A percentile compares a stretch with the other conserved stretches of the same genome.
Conservation (phyloP, 2,113 vertebrate genomes). For the Erythrocercus mccallii region DNA sequence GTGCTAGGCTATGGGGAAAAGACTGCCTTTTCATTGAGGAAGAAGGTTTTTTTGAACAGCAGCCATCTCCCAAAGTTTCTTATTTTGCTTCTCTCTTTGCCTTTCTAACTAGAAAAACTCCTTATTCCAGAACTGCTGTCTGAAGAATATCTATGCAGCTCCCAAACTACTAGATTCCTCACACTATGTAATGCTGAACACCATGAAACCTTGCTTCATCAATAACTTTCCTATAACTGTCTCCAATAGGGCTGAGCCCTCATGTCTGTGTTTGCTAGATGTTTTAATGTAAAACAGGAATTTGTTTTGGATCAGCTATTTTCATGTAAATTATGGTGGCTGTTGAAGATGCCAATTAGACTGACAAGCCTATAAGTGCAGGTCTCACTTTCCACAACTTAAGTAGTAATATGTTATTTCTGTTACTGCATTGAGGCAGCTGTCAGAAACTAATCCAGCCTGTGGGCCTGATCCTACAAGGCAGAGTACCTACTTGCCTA, state of each 20-base stretch:
- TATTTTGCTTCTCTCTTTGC: neutral
- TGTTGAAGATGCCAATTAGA: neutral
- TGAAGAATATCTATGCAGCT: neutral
- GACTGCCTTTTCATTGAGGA: neutral
- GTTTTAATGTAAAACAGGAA: neutral
- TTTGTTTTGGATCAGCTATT: neutral
- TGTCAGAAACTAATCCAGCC: neutral
- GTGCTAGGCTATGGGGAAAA: neutral
- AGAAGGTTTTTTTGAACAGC: neutral
- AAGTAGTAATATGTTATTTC: neutral
- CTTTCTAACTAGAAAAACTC: neutral
- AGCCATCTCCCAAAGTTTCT: neutral
- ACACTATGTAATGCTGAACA: rapidly evolving
- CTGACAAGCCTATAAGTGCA: neutral
- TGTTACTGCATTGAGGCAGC: neutral
- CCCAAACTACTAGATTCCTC: neutral
- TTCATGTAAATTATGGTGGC: neutral
- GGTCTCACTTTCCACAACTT: neutral
- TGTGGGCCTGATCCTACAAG: neutral
- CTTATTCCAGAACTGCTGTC: neutral
- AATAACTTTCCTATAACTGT: neutral
- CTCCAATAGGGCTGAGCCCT: neutral
- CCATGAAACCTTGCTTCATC: neutral
- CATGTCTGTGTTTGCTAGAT: neutral
- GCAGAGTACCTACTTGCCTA: neutral